Evolutionary conservation across 2,888 invertebrate species (phyloP), one percentile per base, ranked within the genome.

Genomic region (Lasioglossum marginatum): DNA sequence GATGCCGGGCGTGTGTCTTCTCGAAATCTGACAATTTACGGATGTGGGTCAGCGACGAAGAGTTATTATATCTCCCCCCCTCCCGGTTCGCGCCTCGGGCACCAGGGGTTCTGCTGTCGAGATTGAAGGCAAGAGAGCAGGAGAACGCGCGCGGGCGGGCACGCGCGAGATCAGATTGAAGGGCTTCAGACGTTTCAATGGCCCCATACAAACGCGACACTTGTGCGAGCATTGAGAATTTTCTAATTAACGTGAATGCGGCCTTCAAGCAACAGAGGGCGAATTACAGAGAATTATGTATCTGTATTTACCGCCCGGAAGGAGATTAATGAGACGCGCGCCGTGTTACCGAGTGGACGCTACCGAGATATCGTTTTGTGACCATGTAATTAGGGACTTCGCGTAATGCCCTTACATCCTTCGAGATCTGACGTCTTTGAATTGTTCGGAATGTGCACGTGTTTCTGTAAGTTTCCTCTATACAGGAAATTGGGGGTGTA

Each of bases 161-260:
- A 34, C 66, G 66, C 66, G 66, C 66, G 66, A 19, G 37, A 68
- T 68, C 40, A 40, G 70, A 70, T 70, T 70, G 70, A 70, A 70
- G 70, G 40, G 70, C 14, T 70, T 6, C 37, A 70, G 40, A 70
- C 40, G 70, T 70, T 70, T 70, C 40, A 70, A 70, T 70, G 40
- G 37, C 12, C 40, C n/a, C 37, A 37, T 37, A n/a, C 40, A 40
- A 37, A 40, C 70, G 70, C 70, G 70, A 70, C 70, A 70, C 70
- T 70, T 70, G 23, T 27, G n/a, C 40, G 70, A 5, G 70, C 70
- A 40, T 74, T 74, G 52, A 40, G 52, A 52, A 74, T 74, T 74
- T 48, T 37, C 34, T 52, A 74, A 74, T 74, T 74, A 70, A 70
- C 70, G 40, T 70, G 40, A 70, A 70, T 40, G 70, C 70, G 40